Evolutionary conservation across 2,113 vertebrate species (phyloP), one percentile per base, ranked within the genome.

Genomic region (Pampusana beccarii): DNA sequence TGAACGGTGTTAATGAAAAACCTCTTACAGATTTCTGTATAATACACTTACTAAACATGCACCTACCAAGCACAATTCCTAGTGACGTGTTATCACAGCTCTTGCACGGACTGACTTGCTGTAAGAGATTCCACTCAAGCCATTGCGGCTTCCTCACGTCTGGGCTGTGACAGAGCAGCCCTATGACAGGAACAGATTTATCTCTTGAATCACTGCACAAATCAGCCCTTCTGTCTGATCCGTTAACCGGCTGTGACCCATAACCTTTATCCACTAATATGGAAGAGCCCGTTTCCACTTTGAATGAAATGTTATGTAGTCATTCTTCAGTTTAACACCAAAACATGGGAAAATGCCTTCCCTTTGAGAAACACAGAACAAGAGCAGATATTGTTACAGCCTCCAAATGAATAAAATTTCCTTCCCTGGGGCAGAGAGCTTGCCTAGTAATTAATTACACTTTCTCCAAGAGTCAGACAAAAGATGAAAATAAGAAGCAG

Each of bases 401-500:
- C 80, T 87, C 77, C 48, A 54, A 73, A 92, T 71, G 44, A 94
- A 28, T 51, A 75, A 40, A 23, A 77, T 91, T 93, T 91, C 80
- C 91, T 95, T 91, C 96, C 91, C 95, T 24, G 42, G 50, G 80
- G 91, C 92, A 89, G 79, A 62, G 12, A 57, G 67, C 62, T 92
- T 28, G 67, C 42, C 60, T 93, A 51, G 75, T 80, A 90, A 95
- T 94, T 90, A 93, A 96, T 96, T 93, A 92, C 38, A 94, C 88
- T 96, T 94, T 96, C 95, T 90, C 85, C 42, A 54, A 70, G 61
- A 95, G 89, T 67, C 88, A 88, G 84, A 80, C 90, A 83, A 84
- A 88, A 88, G 72, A 78, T 56, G 86, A 77, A 80, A 95, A 60
- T 83, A 88, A 88, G 85, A 16, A 95, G 80, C 42, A 80, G 71